A percentile compares a stretch with the other conserved stretches of the same genome.
phyloP scores from a whole-genome alignment of 2,888 invertebrate genomes.

The Apeira syringaria region DNA sequence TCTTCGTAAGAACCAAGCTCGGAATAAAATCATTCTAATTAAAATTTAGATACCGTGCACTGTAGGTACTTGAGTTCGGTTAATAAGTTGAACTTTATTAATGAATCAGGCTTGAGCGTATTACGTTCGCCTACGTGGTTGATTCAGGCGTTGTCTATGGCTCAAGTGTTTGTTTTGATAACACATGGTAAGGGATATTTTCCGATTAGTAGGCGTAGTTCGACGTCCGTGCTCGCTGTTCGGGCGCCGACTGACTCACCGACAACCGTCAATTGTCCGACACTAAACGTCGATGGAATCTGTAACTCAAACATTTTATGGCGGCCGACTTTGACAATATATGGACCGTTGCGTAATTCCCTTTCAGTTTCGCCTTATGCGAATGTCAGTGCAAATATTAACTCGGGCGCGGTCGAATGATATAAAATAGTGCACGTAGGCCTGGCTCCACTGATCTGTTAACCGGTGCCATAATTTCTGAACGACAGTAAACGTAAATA shows the following conservation, averaged over 20 bases:
- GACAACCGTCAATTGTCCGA: conserved; percentile 69
- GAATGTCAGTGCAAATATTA: conserved; percentile 58
- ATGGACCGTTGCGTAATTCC: conserved; percentile 75
- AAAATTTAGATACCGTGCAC: conserved; percentile 60
- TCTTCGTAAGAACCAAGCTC: conserved; percentile 55
- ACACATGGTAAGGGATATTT: conserved; percentile 60
- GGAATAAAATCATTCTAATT: conserved; percentile 64
- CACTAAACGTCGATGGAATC: conserved; percentile 76
- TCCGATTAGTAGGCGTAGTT: conserved; percentile 68
- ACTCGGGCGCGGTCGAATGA: conserved; percentile 35
- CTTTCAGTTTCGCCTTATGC: conserved; percentile 56
- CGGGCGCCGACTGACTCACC: conserved; percentile 74
- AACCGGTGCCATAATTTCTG: conserved; percentile 41
- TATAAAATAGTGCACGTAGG: conserved; percentile 18
- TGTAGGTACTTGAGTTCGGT: conserved; percentile 28
- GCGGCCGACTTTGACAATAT: conserved; percentile 71
- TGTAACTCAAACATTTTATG: conserved; percentile 78
- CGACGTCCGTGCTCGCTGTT: conserved; percentile 60
- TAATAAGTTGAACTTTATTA: conserved; percentile 44
- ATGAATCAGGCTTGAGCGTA: conserved; percentile 48
- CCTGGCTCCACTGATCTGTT: conserved; percentile 30
- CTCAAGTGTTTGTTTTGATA: conserved; percentile 50
- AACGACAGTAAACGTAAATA: conserved; percentile 64
- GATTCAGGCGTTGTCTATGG: conserved; percentile 35
- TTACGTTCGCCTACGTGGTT: conserved; percentile 40